A percentile compares a stretch with the other conserved stretches of the same genome.
phyloP scores from a whole-genome alignment of 1,140 invertebrate species.

The Zaprionus lachaisei region DNA sequence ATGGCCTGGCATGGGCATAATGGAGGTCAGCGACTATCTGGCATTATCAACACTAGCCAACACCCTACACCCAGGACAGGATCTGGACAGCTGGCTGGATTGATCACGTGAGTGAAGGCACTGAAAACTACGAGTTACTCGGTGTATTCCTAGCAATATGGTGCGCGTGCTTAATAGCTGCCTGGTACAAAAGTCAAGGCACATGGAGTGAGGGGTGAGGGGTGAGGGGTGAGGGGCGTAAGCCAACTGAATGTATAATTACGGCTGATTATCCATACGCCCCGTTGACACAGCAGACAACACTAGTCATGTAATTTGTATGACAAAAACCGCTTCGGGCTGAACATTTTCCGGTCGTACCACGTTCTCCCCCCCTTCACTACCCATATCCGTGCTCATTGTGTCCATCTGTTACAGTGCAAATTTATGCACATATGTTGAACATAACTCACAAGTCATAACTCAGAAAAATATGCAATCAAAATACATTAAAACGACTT shows the following conservation, averaged over 20 bases:
- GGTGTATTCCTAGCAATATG: not conserved
- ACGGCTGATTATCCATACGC: slow-evolving; percentile 27
- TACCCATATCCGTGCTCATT: not conserved
- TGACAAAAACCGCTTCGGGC: slow-evolving; percentile 25
- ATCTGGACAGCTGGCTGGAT: slow-evolving; percentile 1
- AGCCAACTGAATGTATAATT: slow-evolving; percentile 29
- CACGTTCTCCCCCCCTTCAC: not conserved
- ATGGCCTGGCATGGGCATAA: slow-evolving; percentile 27
- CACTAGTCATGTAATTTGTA: slow-evolving; percentile 29
- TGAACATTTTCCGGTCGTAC: not conserved
- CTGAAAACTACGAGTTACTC: not conserved
- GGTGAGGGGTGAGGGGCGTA: not conserved
- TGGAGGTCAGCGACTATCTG: slow-evolving; percentile 26
- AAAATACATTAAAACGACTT: slow-evolving; percentile 49
- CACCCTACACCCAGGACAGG: not conserved
- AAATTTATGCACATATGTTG: slow-evolving; percentile 54
- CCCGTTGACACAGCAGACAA: slow-evolving; percentile 6
- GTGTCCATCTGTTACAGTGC: not conserved
- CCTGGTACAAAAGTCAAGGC: not conserved
- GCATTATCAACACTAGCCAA: slow-evolving; percentile 23
- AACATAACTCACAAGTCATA: slow-evolving; percentile 36
- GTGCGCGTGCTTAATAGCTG: slow-evolving; percentile 10
- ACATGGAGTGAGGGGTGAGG: too few relatives aligned
- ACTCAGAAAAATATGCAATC: slow-evolving; percentile 54
- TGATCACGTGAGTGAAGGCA: slow-evolving; percentile 22